Percentiles rank a stretch among this genome's conserved stretches.
These are phyloP conservation scores for Tridacna gigas DNA, from an alignment of 2,888 invertebrate species.

Conservation along the genomic window DNA sequence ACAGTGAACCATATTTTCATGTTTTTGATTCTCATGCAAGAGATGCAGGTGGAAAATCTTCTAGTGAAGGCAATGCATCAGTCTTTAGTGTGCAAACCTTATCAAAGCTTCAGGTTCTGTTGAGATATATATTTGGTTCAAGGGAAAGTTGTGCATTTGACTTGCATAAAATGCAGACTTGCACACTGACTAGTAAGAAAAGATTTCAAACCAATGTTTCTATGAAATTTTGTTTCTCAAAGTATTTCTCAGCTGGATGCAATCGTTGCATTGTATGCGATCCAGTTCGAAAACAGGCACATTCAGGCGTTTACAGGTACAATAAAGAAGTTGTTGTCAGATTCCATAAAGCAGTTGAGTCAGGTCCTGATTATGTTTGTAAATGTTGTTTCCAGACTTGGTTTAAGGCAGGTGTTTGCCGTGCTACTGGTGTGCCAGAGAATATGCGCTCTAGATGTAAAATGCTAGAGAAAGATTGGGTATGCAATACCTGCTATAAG, in stretches of 20 bases:
- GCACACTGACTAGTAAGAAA: background rate
- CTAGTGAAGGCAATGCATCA: background rate
- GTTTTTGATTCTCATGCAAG: background rate
- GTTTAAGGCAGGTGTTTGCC: conserved; percentile 12
- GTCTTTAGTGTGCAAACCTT: background rate
- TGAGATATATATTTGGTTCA: background rate
- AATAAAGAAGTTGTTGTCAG: no score
- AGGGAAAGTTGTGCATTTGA: background rate
- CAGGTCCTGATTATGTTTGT: conserved; percentile 21
- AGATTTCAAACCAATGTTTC: background rate
- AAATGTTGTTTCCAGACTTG: conserved; percentile 27
- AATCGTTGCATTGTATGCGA: background rate
- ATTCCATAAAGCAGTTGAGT: conserved; percentile 15
- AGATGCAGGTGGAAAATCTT: background rate
- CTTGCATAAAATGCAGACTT: background rate
- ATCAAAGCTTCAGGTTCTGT: background rate
- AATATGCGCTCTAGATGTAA: background rate
- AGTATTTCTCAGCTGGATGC: background rate
- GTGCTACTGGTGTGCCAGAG: background rate
- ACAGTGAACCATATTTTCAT: background rate
- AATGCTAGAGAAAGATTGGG: conserved; percentile 25
- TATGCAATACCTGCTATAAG: conserved; percentile 34
- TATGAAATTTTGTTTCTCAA: background rate
- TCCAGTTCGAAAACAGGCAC: no score
- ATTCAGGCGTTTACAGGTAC: no score